phyloP scores from a whole-genome alignment of 2,113 vertebrate species.

The Sciurus niger region DNA sequence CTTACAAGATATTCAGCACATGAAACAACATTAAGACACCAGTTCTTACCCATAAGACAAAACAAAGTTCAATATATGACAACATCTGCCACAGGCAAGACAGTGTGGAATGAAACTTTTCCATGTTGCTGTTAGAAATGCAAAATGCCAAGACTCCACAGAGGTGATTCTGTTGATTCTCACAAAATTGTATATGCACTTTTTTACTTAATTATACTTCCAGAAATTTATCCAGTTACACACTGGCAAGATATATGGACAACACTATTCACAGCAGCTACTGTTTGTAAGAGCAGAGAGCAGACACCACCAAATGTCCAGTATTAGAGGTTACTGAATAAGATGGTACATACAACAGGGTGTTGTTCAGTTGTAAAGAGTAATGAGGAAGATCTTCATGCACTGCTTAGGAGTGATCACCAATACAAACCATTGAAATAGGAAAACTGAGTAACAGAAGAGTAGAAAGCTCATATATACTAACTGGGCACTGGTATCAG shows the following conservation, averaged over 20 bases:
- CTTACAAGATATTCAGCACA: not conserved
- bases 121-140: not conserved
- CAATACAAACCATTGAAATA: not conserved
- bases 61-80: not conserved
- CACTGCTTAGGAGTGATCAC: not conserved
- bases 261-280: not conserved
- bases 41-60: not conserved
- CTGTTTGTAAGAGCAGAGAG: not conserved
- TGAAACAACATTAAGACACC: not conserved
- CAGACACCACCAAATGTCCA: not conserved
- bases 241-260: not conserved
- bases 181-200: not conserved
- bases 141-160: not conserved
- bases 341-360: not conserved
- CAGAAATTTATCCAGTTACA: not conserved
- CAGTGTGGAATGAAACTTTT: not conserved
- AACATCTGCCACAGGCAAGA: not conserved
- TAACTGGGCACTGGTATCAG: not conserved
- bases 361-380: not conserved
- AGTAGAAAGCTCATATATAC: rapidly evolving
- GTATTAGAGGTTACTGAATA: not conserved
- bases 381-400: not conserved
- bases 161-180: not conserved
- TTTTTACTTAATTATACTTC: not conserved
- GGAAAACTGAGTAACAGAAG: not conserved